These are phyloP conservation scores for Vanacampus margaritifer DNA, from an alignment of 2,113 vertebrate genomes.

Conservation along the genomic window DNA sequence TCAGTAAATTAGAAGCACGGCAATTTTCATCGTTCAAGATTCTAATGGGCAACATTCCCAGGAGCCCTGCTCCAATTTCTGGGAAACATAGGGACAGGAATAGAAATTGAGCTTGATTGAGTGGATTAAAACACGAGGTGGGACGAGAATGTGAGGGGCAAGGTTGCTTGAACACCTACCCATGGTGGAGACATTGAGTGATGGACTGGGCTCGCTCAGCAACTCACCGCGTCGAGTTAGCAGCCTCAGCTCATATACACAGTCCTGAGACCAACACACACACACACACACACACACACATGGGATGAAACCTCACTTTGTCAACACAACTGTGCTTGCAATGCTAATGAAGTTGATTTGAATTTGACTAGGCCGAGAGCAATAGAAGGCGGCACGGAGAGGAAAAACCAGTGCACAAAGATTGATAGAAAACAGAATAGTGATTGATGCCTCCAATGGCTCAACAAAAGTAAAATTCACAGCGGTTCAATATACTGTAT, in stretches of 20 bases:
- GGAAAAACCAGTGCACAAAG: slow-evolving; percentile 17
- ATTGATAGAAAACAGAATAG: slow-evolving; percentile 40
- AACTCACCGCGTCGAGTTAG: slow-evolving; percentile 84
- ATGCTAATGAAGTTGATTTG: slow-evolving; percentile 70
- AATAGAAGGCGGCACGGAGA: slow-evolving; percentile 25
- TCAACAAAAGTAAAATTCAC: too few species aligned
- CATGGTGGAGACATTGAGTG: slow-evolving; percentile 85
- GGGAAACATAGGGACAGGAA: slow-evolving; percentile 24
- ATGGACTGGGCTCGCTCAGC: slow-evolving; percentile 88
- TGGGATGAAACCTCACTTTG: slow-evolving; percentile 69
- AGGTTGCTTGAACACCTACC: slow-evolving; percentile 74
- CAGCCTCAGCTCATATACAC: slow-evolving; percentile 87
- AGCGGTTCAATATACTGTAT: too few species aligned
- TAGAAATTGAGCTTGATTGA: slow-evolving; percentile 11
- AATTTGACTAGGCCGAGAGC: slow-evolving; percentile 51
- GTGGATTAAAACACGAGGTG: slow-evolving; percentile 21
- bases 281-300: slow-evolving; percentile 34
- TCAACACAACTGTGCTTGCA: slow-evolving; percentile 64
- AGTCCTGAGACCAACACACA: slow-evolving; percentile 70
- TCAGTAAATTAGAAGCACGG: slow-evolving; percentile 41
- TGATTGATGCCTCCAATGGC: slow-evolving; percentile 31
- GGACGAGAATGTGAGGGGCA: slow-evolving; percentile 16
- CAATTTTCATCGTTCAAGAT: slow-evolving; percentile 49
- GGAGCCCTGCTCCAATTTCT: slow-evolving; percentile 51
- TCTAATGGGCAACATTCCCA: slow-evolving; percentile 52